Evolutionary conservation across 2,888 invertebrate species (phyloP), one percentile per base, ranked within the genome.

Genomic region (Phyto melanocephala): DNA sequence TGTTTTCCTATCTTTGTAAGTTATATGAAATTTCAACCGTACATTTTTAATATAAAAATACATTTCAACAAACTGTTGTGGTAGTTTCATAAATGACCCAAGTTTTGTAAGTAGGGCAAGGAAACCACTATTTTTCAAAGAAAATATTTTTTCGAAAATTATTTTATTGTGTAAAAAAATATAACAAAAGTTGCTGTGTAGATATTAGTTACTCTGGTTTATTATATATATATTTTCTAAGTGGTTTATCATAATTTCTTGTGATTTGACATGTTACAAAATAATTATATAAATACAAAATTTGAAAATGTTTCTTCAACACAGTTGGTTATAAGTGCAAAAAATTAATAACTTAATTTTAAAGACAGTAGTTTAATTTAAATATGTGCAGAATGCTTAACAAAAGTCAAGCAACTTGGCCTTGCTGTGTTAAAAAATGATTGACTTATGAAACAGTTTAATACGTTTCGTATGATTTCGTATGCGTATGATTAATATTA

Each of bases 21-120:
- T 60, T 60, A 15, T 42, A 11, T 3, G 4, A 2, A 4, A 24
- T 10, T 28, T 62, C 6, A 15, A 45, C 42, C 42, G 17, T 24
- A 62, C 24, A 28, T 54, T n/a, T 15, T 28, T 15, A 28, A 54
- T 54, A 54, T 15, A 54, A n/a, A 28, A 54, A 54, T 54, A 28
- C 42, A 62, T 62, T 11, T 62, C 15, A 45, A 28, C 62, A 42
- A 62, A 42, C 10, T 62, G 28, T 54, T 54, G 24, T 28, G n/a
- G 6, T 62, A 37, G 17, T 62, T 28, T 62, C 15, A 62, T 45
- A 45, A 62, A 62, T 35, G 42, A 17, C 8, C 13, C 15, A 62
- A 62, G 11, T 62, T 62, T 11, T 42, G 33, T 17, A 15, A 11
- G 17, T n/a, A 33, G n/a, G n/a, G n/a, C 24, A 40, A 40, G 37